phyloP scores from a whole-genome alignment of 2,113 vertebrate species.

The Sorex fumeus region DNA sequence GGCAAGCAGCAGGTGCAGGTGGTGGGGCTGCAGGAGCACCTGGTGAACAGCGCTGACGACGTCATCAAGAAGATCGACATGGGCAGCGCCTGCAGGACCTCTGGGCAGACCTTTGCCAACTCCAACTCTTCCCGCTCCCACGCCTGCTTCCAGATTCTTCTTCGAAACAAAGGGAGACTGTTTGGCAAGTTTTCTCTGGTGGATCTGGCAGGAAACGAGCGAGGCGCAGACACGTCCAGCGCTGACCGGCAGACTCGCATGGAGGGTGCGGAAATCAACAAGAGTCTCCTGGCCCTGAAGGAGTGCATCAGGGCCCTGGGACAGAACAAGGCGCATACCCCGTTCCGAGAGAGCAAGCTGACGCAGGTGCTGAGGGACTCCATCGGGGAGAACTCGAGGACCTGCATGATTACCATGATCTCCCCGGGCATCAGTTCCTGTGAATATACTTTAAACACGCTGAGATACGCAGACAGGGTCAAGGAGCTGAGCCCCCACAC shows the following conservation, averaged over 20 bases:
- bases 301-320: constrained; percentile 98
- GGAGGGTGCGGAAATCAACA: constrained; percentile 98
- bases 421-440: constrained; percentile 97
- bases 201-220: constrained; percentile 98
- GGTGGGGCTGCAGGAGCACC: constrained; percentile 94
- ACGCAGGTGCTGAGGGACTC: constrained; percentile 98
- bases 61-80: constrained; percentile 95
- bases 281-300: constrained; percentile 97
- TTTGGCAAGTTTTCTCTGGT: constrained; percentile 97
- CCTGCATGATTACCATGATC: constrained; percentile 99
- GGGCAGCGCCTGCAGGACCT: constrained; percentile 97
- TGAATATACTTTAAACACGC: constrained; percentile 97
- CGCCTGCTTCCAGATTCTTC: constrained; percentile 95
- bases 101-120: constrained; percentile 97
- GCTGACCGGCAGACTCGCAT: constrained; percentile 95
- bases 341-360: constrained; percentile 98
- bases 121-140: constrained; percentile 97
- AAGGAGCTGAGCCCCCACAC: constrained; percentile 90
- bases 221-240: constrained; percentile 94
- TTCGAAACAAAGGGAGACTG: constrained; percentile 90
- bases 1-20: constrained; percentile 97
- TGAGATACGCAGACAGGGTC: constrained; percentile 97
- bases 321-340: constrained; percentile 96
- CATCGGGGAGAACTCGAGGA: constrained; percentile 96
- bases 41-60: constrained; percentile 92